Evolutionary conservation across 37 sponge, comb jelly and placozoan genomes (phyloP).

Genomic region (Aplysina aerophoba): DNA sequence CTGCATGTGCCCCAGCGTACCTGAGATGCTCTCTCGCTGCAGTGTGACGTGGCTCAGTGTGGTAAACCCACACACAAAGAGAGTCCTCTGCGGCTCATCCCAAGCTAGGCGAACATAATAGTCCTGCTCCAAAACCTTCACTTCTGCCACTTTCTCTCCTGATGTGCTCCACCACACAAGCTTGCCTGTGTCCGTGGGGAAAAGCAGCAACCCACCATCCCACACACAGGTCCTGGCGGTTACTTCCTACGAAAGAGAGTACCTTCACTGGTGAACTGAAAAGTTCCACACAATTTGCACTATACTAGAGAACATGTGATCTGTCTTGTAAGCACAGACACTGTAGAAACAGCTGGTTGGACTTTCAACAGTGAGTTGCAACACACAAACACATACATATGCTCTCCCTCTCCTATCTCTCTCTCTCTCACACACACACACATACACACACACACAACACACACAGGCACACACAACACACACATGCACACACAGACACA

Average conservation of each 20-base stretch:
- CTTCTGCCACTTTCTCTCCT: slow-evolving; percentile 41
- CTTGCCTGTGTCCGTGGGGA: slow-evolving; percentile 66
- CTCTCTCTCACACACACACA: too few relatives aligned
- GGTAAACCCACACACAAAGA: slow-evolving; percentile 75
- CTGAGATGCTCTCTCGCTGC: slow-evolving; percentile 36
- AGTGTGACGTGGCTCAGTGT: slow-evolving; percentile 34
- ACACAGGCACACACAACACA: too few relatives aligned
- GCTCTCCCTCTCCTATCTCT: too few relatives aligned
- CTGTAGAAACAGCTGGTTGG: too few relatives aligned
- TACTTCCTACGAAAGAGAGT: slow-evolving; percentile 37
- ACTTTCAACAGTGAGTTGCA: too few relatives aligned
- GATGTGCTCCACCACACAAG: slow-evolving; percentile 56
- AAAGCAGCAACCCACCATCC: slow-evolving; percentile 54
- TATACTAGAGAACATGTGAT: too few relatives aligned
- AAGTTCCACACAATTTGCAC: too few relatives aligned
- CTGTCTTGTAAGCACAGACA: too few relatives aligned
- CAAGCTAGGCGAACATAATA: slow-evolving; percentile 47
- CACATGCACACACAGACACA: background rate
- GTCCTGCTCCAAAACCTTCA: slow-evolving; percentile 31
- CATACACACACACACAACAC: background rate
- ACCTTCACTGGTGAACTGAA: background rate
- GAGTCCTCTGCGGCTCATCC: slow-evolving; percentile 33
- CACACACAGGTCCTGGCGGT: slow-evolving; percentile 61
- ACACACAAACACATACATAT: too few relatives aligned
- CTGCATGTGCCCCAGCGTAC: slow-evolving; percentile 1